A percentile compares a stretch with the other conserved stretches of the same genome.
phyloP scores from a whole-genome alignment of 2,888 invertebrate species.

The Pterostichus madidus region DNA sequence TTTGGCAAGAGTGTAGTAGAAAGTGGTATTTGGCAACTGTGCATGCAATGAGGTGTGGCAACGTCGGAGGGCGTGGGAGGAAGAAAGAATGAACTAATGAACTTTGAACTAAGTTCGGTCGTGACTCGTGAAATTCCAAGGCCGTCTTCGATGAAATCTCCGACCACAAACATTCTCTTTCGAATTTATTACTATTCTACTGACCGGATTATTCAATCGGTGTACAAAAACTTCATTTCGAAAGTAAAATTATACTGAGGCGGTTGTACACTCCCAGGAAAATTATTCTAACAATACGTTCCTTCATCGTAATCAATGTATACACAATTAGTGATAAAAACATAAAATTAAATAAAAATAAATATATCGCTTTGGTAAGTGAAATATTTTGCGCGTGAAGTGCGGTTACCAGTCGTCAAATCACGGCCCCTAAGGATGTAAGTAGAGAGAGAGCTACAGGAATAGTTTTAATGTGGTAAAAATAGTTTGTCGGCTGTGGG shows the following conservation, averaged over 20 bases:
- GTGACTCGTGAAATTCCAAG: slow-evolving; percentile 47
- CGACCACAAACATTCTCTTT: slow-evolving; percentile 39
- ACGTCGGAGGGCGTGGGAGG: slow-evolving; percentile 9
- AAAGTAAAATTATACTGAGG: slow-evolving; percentile 2
- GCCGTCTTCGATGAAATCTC: slow-evolving; percentile 25
- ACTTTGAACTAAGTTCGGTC: slow-evolving; percentile 47
- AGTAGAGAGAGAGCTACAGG: no score
- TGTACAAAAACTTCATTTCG: neutral
- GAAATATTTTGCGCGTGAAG: no score
- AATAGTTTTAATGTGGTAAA: no score
- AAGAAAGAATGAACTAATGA: slow-evolving; percentile 50
- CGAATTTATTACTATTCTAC: slow-evolving; percentile 28
- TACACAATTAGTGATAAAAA: no score
- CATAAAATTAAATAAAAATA: no score
- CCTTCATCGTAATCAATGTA: no score
- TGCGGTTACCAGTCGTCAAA: no score
- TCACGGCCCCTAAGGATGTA: no score
- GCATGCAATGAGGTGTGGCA: slow-evolving; percentile 1
- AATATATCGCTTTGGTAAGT: no score
- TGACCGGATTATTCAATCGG: slow-evolving; percentile 40
- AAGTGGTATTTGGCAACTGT: slow-evolving; percentile 32
- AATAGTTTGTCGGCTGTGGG: no score
- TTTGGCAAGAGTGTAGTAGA: slow-evolving; percentile 2
- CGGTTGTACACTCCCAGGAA: neutral
- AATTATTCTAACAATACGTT: no score